Evolutionary conservation across 2,888 invertebrate species (phyloP).

Genomic region (Rhingia rostrata): DNA sequence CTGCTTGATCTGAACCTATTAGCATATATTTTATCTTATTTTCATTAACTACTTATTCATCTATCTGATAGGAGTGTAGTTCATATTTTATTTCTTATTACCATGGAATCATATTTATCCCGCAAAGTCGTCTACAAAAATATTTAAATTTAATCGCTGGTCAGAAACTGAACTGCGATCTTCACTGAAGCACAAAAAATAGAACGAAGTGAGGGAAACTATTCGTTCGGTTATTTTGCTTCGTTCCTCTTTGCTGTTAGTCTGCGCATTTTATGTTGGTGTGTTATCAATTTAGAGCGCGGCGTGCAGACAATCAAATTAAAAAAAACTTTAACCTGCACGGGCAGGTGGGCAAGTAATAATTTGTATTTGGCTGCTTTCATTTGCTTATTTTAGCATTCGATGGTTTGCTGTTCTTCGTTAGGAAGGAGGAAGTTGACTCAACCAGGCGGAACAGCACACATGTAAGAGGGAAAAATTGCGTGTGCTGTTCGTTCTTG

Average conservation of each 20-base stretch:
- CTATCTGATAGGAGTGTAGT: no score
- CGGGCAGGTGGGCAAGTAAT: slow-evolving; percentile 53
- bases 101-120: neutral
- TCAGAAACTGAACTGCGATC: slow-evolving; percentile 24
- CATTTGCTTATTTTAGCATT: slow-evolving; percentile 28
- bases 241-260: slow-evolving; percentile 11
- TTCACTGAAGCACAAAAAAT: slow-evolving; percentile 64
- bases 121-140: slow-evolving; percentile 10
- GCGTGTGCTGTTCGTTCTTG: slow-evolving; percentile 38
- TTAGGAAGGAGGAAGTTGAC: slow-evolving; percentile 56
- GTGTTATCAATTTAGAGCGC: slow-evolving; percentile 43
- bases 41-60: neutral
- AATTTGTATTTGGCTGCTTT: slow-evolving; percentile 23
- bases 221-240: slow-evolving; percentile 12
- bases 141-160: slow-evolving; percentile 40
- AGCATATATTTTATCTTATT: neutral
- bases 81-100: no score
- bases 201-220: slow-evolving; percentile 49
- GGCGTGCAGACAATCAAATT: slow-evolving; percentile 18
- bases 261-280: neutral
- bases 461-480: slow-evolving; percentile 7
- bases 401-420: slow-evolving; percentile 30
- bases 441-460: slow-evolving; percentile 38
- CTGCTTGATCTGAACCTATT: no score
- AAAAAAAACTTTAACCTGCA: slow-evolving; percentile 28